phyloP scores from a whole-genome alignment of 2,888 invertebrate species.

The Clitarchus hookeri region DNA sequence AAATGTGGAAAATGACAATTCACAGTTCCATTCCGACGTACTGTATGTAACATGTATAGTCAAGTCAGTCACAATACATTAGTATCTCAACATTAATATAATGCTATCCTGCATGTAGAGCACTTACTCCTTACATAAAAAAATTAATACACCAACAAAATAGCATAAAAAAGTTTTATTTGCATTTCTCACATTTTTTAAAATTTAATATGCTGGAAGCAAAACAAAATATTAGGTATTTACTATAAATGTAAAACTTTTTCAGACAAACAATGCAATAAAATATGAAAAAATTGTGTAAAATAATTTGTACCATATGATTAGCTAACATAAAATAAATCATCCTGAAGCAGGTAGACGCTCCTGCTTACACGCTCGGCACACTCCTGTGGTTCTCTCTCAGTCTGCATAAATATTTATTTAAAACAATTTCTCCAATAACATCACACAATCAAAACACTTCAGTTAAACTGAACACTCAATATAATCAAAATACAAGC shows the following conservation, averaged over 20 bases:
- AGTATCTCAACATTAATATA: too few relatives aligned
- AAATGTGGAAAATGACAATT: too few relatives aligned
- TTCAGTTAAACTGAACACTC: not conserved
- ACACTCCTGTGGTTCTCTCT: not conserved
- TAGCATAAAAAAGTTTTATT: not conserved
- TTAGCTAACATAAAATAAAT: not conserved
- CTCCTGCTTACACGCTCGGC: not conserved
- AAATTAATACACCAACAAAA: too few relatives aligned
- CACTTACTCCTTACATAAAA: too few relatives aligned
- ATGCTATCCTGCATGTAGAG: too few relatives aligned
- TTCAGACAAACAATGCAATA: not conserved
- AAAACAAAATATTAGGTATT: not conserved
- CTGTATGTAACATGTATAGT: too few relatives aligned
- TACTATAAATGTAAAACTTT: not conserved
- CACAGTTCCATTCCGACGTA: too few relatives aligned
- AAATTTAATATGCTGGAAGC: not conserved
- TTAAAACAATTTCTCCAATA: not conserved
- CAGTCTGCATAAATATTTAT: not conserved
- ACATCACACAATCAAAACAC: not conserved
- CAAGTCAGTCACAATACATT: too few relatives aligned
- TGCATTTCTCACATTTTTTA: not conserved
- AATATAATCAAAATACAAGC: not conserved
- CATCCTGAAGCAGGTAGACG: not conserved
- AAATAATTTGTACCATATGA: slow-evolving; percentile 8
- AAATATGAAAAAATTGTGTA: not conserved